These are phyloP conservation scores for Scaptomyza flava DNA, from an alignment of 2,888 invertebrate genomes.

Conservation along the genomic window DNA sequence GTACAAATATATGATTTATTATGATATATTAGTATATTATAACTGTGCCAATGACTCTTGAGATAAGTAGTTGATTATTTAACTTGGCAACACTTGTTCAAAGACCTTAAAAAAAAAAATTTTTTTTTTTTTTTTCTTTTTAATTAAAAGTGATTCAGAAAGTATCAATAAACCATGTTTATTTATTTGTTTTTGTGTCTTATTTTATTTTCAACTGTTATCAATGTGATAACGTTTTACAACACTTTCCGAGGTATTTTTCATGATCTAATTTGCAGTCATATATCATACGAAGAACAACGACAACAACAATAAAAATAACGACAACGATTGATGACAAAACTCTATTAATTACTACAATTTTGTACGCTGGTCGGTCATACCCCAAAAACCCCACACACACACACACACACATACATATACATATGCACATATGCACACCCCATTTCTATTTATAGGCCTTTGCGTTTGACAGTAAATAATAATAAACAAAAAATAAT, in stretches of 20 bases:
- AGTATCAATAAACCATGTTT: not conserved
- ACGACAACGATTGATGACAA: conserved; percentile 43
- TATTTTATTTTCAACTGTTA: not conserved
- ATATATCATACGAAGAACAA: conserved; percentile 29
- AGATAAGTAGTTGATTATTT: not conserved
- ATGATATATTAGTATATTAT: conserved; percentile 2
- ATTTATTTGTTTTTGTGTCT: not conserved
- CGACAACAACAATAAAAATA: not conserved
- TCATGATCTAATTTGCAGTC: conserved; percentile 27
- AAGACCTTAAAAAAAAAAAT: not conserved
- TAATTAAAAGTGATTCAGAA: too few relatives aligned
- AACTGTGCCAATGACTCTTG: conserved; percentile 2
- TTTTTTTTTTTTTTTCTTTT: not conserved
- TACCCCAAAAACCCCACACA: conserved; percentile 12
- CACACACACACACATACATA: not conserved
- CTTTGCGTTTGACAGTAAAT: conserved; percentile 34
- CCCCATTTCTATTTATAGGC: conserved; percentile 39
- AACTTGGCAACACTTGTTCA: not conserved
- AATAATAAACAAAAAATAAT: conserved; percentile 12
- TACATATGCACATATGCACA: not conserved
- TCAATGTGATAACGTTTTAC: not conserved
- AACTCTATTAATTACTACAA: conserved; percentile 46
- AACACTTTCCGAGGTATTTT: not conserved
- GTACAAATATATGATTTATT: not conserved
- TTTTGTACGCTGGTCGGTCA: conserved; percentile 55